These are phyloP conservation scores for Saguinus imperator DNA, from an alignment of 2,113 vertebrate genomes.

Conservation along the genomic window DNA sequence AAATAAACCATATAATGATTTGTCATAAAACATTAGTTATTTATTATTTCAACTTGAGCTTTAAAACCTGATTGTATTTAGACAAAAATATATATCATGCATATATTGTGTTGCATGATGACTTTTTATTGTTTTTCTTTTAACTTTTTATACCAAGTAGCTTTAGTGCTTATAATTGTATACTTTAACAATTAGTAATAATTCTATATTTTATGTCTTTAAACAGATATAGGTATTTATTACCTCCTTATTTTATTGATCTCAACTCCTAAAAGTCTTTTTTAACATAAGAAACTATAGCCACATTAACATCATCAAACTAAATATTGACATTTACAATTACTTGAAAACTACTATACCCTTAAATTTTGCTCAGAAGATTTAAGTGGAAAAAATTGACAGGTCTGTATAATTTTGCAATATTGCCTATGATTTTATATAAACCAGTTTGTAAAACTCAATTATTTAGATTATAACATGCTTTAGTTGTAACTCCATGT, in stretches of 20 bases:
- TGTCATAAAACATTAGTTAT: not conserved
- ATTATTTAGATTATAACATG: conserved; percentile 27
- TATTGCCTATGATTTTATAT: not conserved
- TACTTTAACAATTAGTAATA: not conserved
- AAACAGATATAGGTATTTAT: not conserved
- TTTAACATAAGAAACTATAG: conserved; percentile 44
- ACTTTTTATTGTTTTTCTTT: conserved; percentile 27
- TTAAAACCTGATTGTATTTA: conserved; percentile 28
- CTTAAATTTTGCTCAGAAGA: conserved; percentile 37
- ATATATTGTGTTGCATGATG: not conserved
- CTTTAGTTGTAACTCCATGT: not conserved
- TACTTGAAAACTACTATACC: not conserved
- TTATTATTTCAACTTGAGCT: conserved; percentile 3
- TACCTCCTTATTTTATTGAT: conserved; percentile 8
- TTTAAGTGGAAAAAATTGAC: conserved; percentile 24
- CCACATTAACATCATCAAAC: conserved; percentile 35
- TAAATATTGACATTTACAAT: conserved; percentile 45
- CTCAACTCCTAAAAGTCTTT: not conserved
- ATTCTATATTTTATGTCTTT: conserved; percentile 37
- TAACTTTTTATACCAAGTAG: not conserved
- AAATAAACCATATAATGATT: not conserved
- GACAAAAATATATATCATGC: not conserved
- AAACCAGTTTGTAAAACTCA: conserved; percentile 25
- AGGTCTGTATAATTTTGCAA: not conserved
- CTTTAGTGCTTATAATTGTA: conserved; percentile 16